Base-by-base conservation (phyloP, 2,113 vertebrate species). In the Pseudonaja textilis region DNA sequence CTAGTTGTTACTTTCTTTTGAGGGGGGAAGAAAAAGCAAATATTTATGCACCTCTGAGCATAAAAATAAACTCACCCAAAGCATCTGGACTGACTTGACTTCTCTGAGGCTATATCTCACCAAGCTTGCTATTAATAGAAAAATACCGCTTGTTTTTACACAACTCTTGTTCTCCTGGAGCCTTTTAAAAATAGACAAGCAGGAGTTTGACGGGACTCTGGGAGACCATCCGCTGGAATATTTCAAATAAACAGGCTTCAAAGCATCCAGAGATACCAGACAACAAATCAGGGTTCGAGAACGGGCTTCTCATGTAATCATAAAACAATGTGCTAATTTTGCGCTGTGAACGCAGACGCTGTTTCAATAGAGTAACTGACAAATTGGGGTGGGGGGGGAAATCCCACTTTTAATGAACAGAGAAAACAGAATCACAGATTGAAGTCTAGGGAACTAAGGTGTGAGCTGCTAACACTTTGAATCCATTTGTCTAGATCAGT, bases 401-500 rank as follows among this genome's bases (percentile, higher is more conserved):
- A 85, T 87, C 47, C 20, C 20, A 87, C 25, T 92, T 93, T 93
- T 94, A 92, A 96, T 95, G 94, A 95, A 91, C 87, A 92, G 57
- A 92, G 50, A 56, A 88, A 29, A 47, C 14, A 55, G 23, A 94
- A 93, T 56, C 93, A 69, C 61, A 94, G 92, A 50, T 94, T 69
- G 91, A 94, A 87, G 26, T 23, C 45, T n/a, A 85, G 87, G 91
- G 74, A 94, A 93, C 64, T 29, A 42, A 3, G 34, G 93, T 94
- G 94, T 91, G 95, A 95, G 94, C 26, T 92, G 54, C 29, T 92
- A 94, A 86, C 85, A 81, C 85, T 64, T 29, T 8, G 61, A 4
- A 93, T 93, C 50, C 69, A 87, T 57, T 96, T 90, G 45, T 14
- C 47, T 88, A 29, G 4, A 87, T 47, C 47, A 50, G 47, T 50